A percentile compares a stretch with the other conserved stretches of the same genome.
Evolutionary conservation across 2,888 invertebrate species (phyloP).

Genomic region (Diadromus collaris): DNA sequence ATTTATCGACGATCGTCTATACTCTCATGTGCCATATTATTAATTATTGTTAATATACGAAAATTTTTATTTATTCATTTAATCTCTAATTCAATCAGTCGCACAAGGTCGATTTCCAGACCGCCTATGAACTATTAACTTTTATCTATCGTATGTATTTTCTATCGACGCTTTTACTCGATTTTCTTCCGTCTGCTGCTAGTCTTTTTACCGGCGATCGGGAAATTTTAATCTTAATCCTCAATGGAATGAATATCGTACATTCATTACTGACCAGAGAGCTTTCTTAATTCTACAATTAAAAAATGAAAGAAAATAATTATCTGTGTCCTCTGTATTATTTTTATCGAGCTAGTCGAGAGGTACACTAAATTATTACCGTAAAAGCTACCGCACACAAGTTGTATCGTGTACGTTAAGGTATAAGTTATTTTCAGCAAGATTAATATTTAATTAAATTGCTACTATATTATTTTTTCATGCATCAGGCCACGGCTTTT

Average conservation of each 20-base stretch:
- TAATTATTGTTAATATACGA: slow-evolving; percentile 37
- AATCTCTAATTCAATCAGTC: slow-evolving; percentile 23
- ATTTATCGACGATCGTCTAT: slow-evolving; percentile 32
- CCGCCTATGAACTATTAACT: slow-evolving; percentile 11
- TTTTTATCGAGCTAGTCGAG: slow-evolving; percentile 17
- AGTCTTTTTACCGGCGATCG: not conserved
- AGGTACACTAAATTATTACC: slow-evolving; percentile 12
- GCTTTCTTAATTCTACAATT: not conserved
- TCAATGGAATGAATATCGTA: not conserved
- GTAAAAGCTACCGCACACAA: slow-evolving; percentile 13
- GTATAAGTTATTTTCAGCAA: slow-evolving; percentile 33
- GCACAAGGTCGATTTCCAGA: slow-evolving; percentile 49
- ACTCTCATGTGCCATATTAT: slow-evolving; percentile 51
- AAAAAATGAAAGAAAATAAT: not conserved
- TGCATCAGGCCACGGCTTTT: slow-evolving; percentile 28
- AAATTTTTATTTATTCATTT: slow-evolving; percentile 1
- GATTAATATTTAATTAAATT: slow-evolving; percentile 18
- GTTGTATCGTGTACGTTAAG: slow-evolving; percentile 6
- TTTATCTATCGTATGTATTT: slow-evolving; percentile 21
- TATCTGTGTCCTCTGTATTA: not conserved
- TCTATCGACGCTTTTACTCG: slow-evolving; percentile 10
- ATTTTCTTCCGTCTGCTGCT: not conserved
- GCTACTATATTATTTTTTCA: slow-evolving; percentile 36
- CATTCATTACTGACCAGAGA: not conserved
- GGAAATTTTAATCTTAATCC: not conserved